Evolutionary conservation across 35 echinoderm and acorn worm species (phyloP).

Genomic region (Diadema setosum): DNA sequence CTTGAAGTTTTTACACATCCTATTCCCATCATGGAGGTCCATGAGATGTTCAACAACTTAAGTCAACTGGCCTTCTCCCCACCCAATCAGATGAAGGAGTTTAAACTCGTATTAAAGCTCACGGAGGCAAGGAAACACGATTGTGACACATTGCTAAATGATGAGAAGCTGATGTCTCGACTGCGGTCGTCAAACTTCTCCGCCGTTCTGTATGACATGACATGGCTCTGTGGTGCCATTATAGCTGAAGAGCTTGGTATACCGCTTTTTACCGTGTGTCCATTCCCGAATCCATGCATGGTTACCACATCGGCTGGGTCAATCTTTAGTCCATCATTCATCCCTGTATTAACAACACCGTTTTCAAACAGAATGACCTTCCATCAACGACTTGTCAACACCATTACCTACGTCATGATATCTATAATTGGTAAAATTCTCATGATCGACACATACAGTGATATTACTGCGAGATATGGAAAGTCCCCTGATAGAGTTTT

Average conservation of each 20-base stretch:
- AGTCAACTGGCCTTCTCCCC: background rate
- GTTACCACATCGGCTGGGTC: background rate
- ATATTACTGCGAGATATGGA: background rate
- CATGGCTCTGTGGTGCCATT: background rate
- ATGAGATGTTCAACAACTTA: background rate
- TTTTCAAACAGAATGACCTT: background rate
- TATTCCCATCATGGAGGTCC: background rate
- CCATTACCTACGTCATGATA: background rate
- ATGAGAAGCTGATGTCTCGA: background rate
- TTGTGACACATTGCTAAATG: background rate
- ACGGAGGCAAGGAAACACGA: background rate
- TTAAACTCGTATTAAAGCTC: too few species aligned
- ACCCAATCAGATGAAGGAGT: background rate
- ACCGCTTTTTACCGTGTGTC: background rate
- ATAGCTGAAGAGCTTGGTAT: background rate
- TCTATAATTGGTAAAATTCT: background rate
- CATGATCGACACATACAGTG: background rate
- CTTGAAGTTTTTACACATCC: constrained; percentile 5
- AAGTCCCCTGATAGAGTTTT: background rate
- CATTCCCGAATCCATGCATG: background rate
- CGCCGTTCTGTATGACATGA: background rate
- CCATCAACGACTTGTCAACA: background rate
- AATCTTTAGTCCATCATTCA: background rate
- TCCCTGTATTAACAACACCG: background rate
- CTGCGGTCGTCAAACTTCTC: background rate